phyloP scores from a whole-genome alignment of 2,888 invertebrate genomes.

The Eurytoma californica region DNA sequence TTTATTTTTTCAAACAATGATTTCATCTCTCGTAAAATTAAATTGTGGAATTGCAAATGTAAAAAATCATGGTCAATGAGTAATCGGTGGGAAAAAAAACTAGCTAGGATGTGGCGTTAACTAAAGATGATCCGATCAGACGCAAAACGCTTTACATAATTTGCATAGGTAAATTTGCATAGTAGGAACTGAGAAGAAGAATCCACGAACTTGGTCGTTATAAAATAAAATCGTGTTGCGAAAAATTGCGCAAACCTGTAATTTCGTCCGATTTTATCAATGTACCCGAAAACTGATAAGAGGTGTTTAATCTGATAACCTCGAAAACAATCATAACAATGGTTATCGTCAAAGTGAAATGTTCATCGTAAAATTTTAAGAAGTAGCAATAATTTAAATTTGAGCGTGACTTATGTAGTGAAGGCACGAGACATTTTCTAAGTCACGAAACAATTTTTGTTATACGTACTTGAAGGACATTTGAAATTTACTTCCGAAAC shows the following conservation, averaged over 20 bases:
- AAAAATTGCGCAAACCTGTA: not conserved
- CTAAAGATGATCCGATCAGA: not conserved
- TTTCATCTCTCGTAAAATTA: no score
- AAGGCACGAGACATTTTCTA: no score
- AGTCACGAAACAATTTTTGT: not conserved
- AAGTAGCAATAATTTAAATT: no score
- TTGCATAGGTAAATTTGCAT: constrained; percentile 15
- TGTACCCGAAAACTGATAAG: not conserved
- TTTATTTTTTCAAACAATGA: no score
- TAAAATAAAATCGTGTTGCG: not conserved
- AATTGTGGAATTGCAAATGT: not conserved
- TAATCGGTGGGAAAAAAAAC: constrained; percentile 1
- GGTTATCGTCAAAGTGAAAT: not conserved
- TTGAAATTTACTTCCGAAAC: no score
- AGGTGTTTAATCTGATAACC: constrained; percentile 19
- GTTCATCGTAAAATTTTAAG: no score
- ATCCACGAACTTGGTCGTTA: not conserved
- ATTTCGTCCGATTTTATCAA: not conserved
- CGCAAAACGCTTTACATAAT: constrained; percentile 29
- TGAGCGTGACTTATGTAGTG: no score
- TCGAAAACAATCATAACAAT: constrained; percentile 1
- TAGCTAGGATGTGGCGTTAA: not conserved
- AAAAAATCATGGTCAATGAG: not conserved
- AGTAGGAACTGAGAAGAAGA: not conserved
- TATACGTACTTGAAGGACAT: no score